These are phyloP conservation scores for Ganaspis sp. DNA, from an alignment of 1,140 invertebrate genomes.

Conservation along the genomic window DNA sequence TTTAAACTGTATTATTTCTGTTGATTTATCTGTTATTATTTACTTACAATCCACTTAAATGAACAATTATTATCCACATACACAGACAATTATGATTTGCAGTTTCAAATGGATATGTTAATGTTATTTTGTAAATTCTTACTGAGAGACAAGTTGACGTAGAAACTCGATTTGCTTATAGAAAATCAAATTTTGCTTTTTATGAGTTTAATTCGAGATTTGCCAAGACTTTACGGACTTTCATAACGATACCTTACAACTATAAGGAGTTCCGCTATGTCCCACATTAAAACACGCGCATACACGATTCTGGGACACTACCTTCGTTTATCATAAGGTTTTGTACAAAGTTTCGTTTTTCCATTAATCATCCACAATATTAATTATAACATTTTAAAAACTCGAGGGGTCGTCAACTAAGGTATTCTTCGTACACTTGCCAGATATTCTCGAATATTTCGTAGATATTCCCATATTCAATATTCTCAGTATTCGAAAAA, in stretches of 20 bases:
- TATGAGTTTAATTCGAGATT: background rate
- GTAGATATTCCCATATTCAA: too few relatives aligned
- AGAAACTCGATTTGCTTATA: background rate
- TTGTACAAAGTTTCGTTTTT: slow-evolving; percentile 15
- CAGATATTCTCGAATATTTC: too few relatives aligned
- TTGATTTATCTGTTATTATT: too few relatives aligned
- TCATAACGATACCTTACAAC: slow-evolving; percentile 39
- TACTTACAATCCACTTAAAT: too few relatives aligned
- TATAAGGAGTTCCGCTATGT: slow-evolving; percentile 71
- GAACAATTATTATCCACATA: too few relatives aligned
- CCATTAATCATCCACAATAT: background rate
- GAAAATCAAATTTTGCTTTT: background rate
- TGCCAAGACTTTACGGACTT: background rate
- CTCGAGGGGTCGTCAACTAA: too few relatives aligned
- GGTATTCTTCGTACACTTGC: too few relatives aligned
- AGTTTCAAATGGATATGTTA: background rate
- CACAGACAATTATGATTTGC: too few relatives aligned
- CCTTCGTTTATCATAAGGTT: slow-evolving; percentile 49
- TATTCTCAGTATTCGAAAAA: too few relatives aligned
- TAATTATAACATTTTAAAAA: too few relatives aligned
- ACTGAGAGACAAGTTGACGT: background rate
- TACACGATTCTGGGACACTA: slow-evolving; percentile 56
- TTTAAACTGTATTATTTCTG: too few relatives aligned
- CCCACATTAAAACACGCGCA: slow-evolving; percentile 61
- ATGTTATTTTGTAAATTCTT: background rate